Percentiles rank a stretch among this genome's conserved stretches.
These are phyloP conservation scores for Actenoides lindsayi DNA, from an alignment of 2,113 vertebrate genomes.

Conservation along the genomic window DNA sequence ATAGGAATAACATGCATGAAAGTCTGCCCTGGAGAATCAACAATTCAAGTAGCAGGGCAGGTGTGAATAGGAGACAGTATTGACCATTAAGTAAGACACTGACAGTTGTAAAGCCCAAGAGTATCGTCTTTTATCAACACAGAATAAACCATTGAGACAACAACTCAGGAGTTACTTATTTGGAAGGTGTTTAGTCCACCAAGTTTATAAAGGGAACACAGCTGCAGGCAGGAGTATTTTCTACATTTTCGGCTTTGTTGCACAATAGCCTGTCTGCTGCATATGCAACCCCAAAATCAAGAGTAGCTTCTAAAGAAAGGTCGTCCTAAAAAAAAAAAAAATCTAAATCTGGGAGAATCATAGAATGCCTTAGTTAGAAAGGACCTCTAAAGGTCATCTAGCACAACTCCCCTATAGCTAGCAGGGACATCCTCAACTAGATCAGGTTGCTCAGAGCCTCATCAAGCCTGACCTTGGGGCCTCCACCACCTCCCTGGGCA, in stretches of 20 bases:
- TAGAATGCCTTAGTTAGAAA: too few relatives aligned
- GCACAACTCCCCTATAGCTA: too few relatives aligned
- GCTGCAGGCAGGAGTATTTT: not conserved
- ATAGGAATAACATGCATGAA: not conserved
- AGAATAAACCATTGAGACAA: not conserved
- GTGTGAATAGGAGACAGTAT: not conserved
- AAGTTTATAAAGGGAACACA: not conserved
- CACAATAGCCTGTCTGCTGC: not conserved
- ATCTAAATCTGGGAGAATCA: not conserved
- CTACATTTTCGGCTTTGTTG: not conserved
- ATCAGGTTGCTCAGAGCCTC: too few relatives aligned
- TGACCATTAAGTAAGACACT: not conserved
- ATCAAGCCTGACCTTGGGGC: too few relatives aligned
- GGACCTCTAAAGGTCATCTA: too few relatives aligned
- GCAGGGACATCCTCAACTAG: too few relatives aligned
- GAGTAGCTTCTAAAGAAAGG: not conserved
- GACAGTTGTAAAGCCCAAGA: not conserved
- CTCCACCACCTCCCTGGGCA: too few relatives aligned
- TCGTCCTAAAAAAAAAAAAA: not conserved
- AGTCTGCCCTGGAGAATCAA: constrained; percentile 15
- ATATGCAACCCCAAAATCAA: not conserved
- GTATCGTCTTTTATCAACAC: not conserved
- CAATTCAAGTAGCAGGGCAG: constrained; percentile 21
- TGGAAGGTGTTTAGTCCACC: not conserved
- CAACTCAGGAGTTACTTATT: not conserved